A percentile compares a stretch with the other conserved stretches of the same genome.
Conservation (phyloP, 2,888 invertebrate species). For the Rhimphoctona megacephalus region DNA sequence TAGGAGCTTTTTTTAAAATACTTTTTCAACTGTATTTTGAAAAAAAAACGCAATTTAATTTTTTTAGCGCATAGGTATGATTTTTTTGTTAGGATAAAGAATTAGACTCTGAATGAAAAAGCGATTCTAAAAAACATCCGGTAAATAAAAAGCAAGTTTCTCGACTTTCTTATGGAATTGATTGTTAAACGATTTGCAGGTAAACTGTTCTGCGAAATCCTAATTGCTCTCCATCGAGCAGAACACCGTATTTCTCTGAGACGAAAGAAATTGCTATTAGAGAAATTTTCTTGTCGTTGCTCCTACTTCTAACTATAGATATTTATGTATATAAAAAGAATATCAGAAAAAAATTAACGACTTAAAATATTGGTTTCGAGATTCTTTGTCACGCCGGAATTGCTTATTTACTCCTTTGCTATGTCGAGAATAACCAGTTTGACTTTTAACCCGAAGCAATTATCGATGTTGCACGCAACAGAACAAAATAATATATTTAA, state of each 20-base stretch:
- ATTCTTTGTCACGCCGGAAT: slow-evolving; percentile 46
- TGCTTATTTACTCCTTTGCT: slow-evolving; percentile 26
- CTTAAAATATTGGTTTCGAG: slow-evolving; percentile 21
- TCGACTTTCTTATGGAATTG: slow-evolving; percentile 18
- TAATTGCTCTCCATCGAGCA: slow-evolving; percentile 43
- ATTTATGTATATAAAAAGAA: not conserved
- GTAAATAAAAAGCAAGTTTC: not conserved
- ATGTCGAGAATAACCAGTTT: slow-evolving; percentile 62
- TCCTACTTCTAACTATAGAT: not conserved
- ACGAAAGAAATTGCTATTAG: slow-evolving; percentile 39
- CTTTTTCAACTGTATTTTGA: not conserved
- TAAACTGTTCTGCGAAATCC: slow-evolving; percentile 37
- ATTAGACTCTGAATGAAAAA: not conserved
- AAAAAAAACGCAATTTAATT: too few species aligned
- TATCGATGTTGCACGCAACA: slow-evolving; percentile 64
- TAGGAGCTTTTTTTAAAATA: not conserved
- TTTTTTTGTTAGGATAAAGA: too few species aligned
- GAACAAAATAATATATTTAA: slow-evolving; percentile 15
- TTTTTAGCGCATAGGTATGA: too few species aligned
- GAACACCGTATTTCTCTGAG: slow-evolving; percentile 42
- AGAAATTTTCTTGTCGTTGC: slow-evolving; percentile 38
- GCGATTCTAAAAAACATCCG: not conserved
- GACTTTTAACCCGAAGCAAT: slow-evolving; percentile 66
- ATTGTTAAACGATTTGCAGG: slow-evolving; percentile 50
- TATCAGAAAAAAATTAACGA: slow-evolving; percentile 20